Base-by-base conservation (phyloP, 1,140 invertebrate species). In the Thaumetopoea pityocampa region DNA sequence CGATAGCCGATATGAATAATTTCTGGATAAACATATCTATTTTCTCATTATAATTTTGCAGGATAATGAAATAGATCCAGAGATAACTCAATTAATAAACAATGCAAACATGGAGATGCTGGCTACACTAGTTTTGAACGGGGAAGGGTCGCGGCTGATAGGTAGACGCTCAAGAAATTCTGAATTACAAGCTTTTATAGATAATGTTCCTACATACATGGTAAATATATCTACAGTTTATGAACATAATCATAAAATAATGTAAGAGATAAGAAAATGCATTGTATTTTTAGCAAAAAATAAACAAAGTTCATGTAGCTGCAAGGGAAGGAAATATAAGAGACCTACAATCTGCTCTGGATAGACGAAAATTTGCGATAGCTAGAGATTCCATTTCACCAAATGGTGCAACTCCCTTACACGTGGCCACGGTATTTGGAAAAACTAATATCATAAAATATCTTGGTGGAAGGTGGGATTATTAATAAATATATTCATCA, bases 141-240 rank as follows among this genome's bases (percentile, higher is more conserved):
- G 96, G 1, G 92, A 96, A 59, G 95, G 95, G 0, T 89, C 91
- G 40, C 88, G 92, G 63, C 80, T 98, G 19, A 80, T 96, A 12
- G 92, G 91, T 1, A 86, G 90, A 49, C 89, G 87, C 27, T 93
- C 94, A 14, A 84, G 86, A 22, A 92, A 96, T 76, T 85, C 90
- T 1, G 95, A 97, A 80, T 88, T 97, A 7, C 94, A 97, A 77
- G 89, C 93, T 3, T 97, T 98, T 83, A 87, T 98, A 26, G 91
- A 95, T 61, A 95, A 96, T 65, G 92, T 98, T 26, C 95, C 96
- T 3, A 88, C 90, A 11, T 96, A 96, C 64, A 96, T 97, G 92
- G 95, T 95, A 85, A 87, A 70, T 34, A 33, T 44, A 20, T 15
- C 24, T 34, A 0, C 17, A 33, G 22, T 32, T 18, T 33, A 42